Evolutionary conservation across 2,113 vertebrate genomes (phyloP).

Genomic region (Lathamus discolor): DNA sequence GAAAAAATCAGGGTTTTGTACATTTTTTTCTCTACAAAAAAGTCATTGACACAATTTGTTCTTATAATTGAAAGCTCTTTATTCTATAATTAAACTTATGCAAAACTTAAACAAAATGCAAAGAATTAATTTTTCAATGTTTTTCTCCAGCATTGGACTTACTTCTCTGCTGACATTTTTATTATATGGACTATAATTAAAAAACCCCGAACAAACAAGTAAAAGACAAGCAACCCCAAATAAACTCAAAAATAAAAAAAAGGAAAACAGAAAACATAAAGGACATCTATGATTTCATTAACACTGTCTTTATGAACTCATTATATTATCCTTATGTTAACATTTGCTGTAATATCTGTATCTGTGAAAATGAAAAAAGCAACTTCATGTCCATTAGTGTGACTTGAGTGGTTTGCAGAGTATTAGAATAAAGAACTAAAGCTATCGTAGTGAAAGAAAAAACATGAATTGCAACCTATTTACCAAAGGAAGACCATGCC

Average conservation of each 20-base stretch:
- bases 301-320: not conserved
- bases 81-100: not conserved
- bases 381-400: rapidly evolving
- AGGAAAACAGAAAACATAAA: not conserved
- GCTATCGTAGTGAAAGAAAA: not conserved
- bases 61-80: not conserved
- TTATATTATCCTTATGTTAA: not conserved
- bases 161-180: not conserved
- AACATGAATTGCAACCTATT: not conserved
- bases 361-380: not conserved
- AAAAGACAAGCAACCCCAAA: not conserved
- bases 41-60: not conserved
- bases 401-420: not conserved
- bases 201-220: not conserved
- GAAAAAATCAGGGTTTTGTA: not conserved
- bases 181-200: not conserved
- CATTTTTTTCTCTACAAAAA: not conserved
- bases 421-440: not conserved
- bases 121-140: not conserved
- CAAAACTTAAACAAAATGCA: not conserved
- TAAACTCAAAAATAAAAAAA: not conserved
- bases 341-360: not conserved
- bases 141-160: not conserved
- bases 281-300: not conserved
- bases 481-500: not conserved